Percentiles rank a stretch among this genome's conserved stretches.
Conservation (phyloP, 2,888 invertebrate species). For the Amblyjoppa fuscipennis region DNA sequence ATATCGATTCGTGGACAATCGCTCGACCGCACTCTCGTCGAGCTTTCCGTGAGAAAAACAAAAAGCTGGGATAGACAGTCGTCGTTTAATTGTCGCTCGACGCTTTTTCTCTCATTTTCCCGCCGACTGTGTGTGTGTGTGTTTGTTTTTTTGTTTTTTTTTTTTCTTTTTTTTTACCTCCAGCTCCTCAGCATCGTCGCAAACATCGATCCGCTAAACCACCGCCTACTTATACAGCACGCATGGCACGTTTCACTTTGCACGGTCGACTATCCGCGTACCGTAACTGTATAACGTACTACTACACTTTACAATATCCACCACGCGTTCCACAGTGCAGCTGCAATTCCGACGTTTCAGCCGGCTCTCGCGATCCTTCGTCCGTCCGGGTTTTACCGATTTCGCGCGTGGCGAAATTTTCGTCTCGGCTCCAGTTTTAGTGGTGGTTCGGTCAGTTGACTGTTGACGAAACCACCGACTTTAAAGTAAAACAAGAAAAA, state of each 20-base stretch:
- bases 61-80: constrained; percentile 17
- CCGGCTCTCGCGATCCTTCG: too few relatives aligned
- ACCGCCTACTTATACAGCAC: constrained; percentile 71
- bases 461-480: too few relatives aligned
- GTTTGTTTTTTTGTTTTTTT: constrained; percentile 13
- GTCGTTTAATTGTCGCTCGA: constrained; percentile 40
- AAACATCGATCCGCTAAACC: constrained; percentile 68
- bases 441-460: too few relatives aligned
- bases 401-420: too few relatives aligned
- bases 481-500: too few relatives aligned
- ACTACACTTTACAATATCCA: constrained; percentile 22
- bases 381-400: too few relatives aligned
- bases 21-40: neutral
- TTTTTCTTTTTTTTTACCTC: constrained; percentile 44
- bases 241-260: constrained; percentile 72
- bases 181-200: constrained; percentile 51
- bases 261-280: constrained; percentile 59
- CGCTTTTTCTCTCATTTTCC: constrained; percentile 48
- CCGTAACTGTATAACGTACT: constrained; percentile 5
- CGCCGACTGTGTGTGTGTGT: neutral
- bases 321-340: constrained; percentile 3
- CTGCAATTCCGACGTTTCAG: neutral
- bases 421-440: too few relatives aligned
- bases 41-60: neutral
- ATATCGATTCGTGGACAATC: constrained; percentile 37